phyloP scores from a whole-genome alignment of 2,113 vertebrate species.

The Centropus unirufus region DNA sequence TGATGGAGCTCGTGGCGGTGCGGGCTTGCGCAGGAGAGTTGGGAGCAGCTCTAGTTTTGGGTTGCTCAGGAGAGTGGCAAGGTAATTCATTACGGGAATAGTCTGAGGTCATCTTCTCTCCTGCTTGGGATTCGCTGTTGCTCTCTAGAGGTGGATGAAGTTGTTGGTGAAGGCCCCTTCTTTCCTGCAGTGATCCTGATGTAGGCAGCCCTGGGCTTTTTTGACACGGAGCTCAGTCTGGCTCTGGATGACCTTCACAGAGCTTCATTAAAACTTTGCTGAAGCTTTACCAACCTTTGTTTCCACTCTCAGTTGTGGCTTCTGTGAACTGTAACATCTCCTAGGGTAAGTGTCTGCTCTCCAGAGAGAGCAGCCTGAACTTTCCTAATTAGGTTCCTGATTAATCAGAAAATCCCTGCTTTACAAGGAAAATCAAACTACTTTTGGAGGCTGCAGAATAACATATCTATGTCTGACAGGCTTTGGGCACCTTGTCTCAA shows the following conservation, averaged over 20 bases:
- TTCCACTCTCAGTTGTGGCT: not conserved
- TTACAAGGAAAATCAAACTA: not conserved
- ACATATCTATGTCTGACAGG: not conserved
- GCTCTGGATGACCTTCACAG: not conserved
- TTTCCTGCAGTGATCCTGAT: not conserved
- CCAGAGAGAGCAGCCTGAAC: not conserved
- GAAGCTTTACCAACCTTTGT: not conserved
- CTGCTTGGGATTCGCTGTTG: not conserved
- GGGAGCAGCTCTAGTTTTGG: not conserved
- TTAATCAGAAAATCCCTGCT: constrained; percentile 21
- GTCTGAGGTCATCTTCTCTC: not conserved
- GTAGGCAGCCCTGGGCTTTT: not conserved
- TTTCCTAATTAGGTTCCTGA: not conserved
- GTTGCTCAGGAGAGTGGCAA: not conserved
- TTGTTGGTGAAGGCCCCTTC: not conserved
- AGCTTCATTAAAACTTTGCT: not conserved
- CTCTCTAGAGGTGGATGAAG: not conserved
- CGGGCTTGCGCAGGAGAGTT: accelerated
- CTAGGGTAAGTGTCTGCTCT: not conserved
- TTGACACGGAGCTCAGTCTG: not conserved
- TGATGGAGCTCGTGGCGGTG: not conserved
- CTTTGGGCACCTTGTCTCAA: not conserved
- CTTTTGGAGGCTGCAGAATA: accelerated
- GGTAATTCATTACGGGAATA: not conserved
- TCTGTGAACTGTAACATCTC: not conserved